phyloP scores from a whole-genome alignment of 2,888 invertebrate genomes.

The Tanytarsus gracilentus region DNA sequence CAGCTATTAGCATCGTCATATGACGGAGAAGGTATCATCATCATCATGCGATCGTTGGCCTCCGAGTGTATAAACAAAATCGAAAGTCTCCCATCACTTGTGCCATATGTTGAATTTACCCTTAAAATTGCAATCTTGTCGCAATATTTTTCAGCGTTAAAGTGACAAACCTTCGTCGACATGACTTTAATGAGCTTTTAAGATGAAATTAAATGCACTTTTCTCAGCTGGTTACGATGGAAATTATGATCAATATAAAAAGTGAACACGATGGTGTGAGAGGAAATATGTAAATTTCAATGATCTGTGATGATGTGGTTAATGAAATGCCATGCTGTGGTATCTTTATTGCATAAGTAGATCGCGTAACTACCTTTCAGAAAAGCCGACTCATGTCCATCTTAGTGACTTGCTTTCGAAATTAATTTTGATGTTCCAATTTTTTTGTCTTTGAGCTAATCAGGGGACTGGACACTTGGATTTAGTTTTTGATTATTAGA shows the following conservation, averaged over 20 bases:
- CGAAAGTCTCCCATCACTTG: too few relatives aligned
- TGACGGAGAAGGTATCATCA: too few relatives aligned
- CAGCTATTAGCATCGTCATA: too few relatives aligned
- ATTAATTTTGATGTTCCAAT: slow-evolving; percentile 7
- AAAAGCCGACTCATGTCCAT: not conserved
- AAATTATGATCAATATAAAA: not conserved
- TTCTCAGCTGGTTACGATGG: not conserved
- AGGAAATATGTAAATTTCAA: not conserved
- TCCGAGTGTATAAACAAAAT: too few relatives aligned
- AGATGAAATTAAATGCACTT: not conserved
- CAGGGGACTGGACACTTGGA: too few relatives aligned
- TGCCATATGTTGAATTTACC: not conserved
- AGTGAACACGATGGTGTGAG: not conserved
- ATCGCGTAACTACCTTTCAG: not conserved
- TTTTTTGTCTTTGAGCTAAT: not conserved
- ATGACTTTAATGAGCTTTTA: slow-evolving; percentile 4
- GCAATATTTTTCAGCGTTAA: too few relatives aligned
- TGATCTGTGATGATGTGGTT: slow-evolving; percentile 7
- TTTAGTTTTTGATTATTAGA: too few relatives aligned
- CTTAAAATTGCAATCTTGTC: too few relatives aligned
- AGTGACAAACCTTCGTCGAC: too few relatives aligned
- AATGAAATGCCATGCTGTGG: not conserved
- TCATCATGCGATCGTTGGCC: too few relatives aligned
- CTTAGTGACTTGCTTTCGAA: not conserved
- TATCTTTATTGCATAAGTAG: not conserved